Base-by-base conservation (phyloP, 1,140 invertebrate species). In the Littorina saxatilis region DNA sequence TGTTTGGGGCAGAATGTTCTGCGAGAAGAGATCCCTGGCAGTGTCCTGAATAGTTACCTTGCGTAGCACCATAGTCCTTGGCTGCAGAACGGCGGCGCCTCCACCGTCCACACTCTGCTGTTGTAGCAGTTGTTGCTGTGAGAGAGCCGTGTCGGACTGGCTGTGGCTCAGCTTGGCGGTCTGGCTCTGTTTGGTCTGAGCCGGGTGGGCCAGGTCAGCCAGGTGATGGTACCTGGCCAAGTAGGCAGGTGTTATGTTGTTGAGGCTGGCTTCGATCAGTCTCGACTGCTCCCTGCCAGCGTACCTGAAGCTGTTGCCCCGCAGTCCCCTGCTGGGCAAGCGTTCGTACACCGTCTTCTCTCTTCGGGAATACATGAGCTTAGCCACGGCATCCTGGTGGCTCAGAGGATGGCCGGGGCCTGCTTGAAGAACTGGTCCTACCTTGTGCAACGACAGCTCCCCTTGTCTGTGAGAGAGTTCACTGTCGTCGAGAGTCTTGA, bases 1-100 rank as follows among this genome's bases (percentile, higher is more conserved):
- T 1, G 11, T 37, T 61, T 32, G 43, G 13, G 58, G 1, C 2
- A 39, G 20, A 17, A 40, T 20, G 40, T 78, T 63, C 37, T 61
- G 76, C 0, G 76, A 39, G 35, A 39, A 61, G 13, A 63, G 35
- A 9, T 78, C 76, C 37, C n/a, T 32, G 3, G 29, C 39, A 15
- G 76, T 63, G 55, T 78, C 76, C 76, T 78, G 76, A 39, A 78
- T 78, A 23, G 55, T 78, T 2, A 78, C 66, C 39, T 78, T 78
- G 76, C 76, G 76, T 63, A 78, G 58, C 58, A 78, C 76, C 76
- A 78, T 78, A 27, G 58, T 63, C 52, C 76, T 37, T 23, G 76
- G 76, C 39, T 63, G 37, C n/a, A n/a, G n/a, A 23, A 61, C 4
- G 17, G 17, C 55, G 2, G 29, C 27, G 7, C 32, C 47, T 20